phyloP scores from a whole-genome alignment of 2,888 invertebrate species.

The Protophormia terraenovae region DNA sequence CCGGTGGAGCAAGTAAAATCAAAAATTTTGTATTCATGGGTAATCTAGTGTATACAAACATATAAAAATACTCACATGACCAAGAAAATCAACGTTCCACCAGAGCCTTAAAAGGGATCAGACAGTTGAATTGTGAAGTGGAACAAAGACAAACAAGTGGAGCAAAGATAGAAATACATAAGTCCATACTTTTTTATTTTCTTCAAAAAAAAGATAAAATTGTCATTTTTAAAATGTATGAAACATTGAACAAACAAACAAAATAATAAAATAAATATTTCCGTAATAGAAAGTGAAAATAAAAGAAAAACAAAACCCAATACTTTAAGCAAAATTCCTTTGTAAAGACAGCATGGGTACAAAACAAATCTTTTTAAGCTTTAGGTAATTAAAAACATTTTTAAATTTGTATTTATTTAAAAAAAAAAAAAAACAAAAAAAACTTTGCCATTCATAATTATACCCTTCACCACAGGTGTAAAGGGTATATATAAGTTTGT shows the following conservation, averaged over 20 bases:
- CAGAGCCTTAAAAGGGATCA: slow-evolving; percentile 57
- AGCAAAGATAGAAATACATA: neutral
- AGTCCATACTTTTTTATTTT: slow-evolving; percentile 22
- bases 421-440: too few species aligned
- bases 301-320: neutral
- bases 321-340: neutral
- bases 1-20: too few species aligned
- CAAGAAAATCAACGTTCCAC: slow-evolving; percentile 19
- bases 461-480: too few species aligned
- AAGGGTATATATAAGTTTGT: too few species aligned
- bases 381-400: slow-evolving; percentile 35
- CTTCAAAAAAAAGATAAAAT: slow-evolving; percentile 19
- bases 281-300: neutral
- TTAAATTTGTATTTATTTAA: neutral
- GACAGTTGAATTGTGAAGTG: slow-evolving; percentile 45
- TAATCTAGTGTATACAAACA: neutral
- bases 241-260: slow-evolving; percentile 25
- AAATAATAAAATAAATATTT: slow-evolving; percentile 45
- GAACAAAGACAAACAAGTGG: slow-evolving; percentile 18
- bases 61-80: neutral
- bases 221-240: slow-evolving; percentile 37
- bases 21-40: too few species aligned
- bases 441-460: neutral
- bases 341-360: neutral
- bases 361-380: neutral